Evolutionary conservation across 2,888 invertebrate genomes (phyloP), one percentile per base, ranked within the genome.

Genomic region (Pristionchus arcanus): DNA sequence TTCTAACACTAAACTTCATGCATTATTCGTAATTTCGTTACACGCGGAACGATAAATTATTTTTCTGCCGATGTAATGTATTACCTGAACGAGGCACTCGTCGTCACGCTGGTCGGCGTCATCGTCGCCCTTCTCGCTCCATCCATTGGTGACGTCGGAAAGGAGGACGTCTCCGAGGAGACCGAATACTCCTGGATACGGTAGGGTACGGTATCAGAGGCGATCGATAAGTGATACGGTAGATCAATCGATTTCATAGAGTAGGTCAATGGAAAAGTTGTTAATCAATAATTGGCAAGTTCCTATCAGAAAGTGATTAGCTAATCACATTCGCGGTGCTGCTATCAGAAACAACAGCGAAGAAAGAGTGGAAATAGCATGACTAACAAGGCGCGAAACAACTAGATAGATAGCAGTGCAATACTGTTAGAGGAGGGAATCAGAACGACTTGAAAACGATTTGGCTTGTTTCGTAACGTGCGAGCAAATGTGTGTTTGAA

Each of bases 81-180:
- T n/a, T n/a, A 85, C 63, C 85, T 55, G 31, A 87, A 87, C 16
- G 87, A 87, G 16, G 66, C 66, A n/a, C 49, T 53, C 9, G 87
- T 87, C 1, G 87, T 87, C 19, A 87, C 87, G 55, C 66, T 68
- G 4, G 87, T 87, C 42, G 87, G 87, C 28, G 87, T 87, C 87
- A 49, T 68, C 31, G 83, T 83, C 55, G 21, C 16, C 25, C n/a
- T 81, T n/a, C 81, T 19, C 2, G 25, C 13, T 16, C 25, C 59
- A 16, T 25, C n/a, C 81, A 81, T 53, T 21, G 84, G 84, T 15
- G 83, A 83, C 19, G 53, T 31, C 28, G 55, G 28, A 28, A 49
- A 59, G 34, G 84, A 85, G 25, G 84, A 59, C 19, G 84, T 85
- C 59, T 31, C 37, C 81, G 81, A 81, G 28, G 81, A 59, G 5